Percentiles rank a stretch among this genome's conserved stretches.
Evolutionary conservation across 2,888 invertebrate species (phyloP).

Genomic region (Leucoma salicis): DNA sequence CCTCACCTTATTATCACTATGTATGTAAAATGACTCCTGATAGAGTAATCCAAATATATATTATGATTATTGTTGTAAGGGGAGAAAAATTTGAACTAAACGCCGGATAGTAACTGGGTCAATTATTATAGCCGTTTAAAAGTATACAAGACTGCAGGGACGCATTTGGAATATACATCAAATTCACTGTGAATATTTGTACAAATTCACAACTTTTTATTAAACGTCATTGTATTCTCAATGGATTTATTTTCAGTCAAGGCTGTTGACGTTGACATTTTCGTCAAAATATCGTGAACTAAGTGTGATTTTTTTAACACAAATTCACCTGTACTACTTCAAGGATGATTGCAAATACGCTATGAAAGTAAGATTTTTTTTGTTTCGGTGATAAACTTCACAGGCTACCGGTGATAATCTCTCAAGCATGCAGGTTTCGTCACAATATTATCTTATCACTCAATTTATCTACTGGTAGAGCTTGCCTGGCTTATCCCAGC

Average conservation of each 20-base stretch:
- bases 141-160: not conserved
- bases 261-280: conserved; percentile 13
- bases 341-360: conserved; percentile 25
- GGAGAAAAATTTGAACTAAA: not conserved
- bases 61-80: not conserved
- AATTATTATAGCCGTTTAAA: not conserved
- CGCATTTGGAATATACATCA: not conserved
- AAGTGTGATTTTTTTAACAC: conserved; percentile 14
- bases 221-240: too few species aligned
- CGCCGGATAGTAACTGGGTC: not conserved
- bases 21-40: not conserved
- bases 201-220: too few species aligned
- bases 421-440: too few species aligned
- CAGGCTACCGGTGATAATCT: too few species aligned
- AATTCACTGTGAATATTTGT: too few species aligned
- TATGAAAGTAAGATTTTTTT: conserved; percentile 27
- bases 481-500: too few species aligned
- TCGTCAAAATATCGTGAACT: conserved; percentile 15
- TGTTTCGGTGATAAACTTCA: too few species aligned
- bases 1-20: too few species aligned
- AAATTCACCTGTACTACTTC: conserved; percentile 23
- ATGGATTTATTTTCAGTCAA: conserved; percentile 20
- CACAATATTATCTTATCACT: too few species aligned
- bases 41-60: not conserved
- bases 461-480: too few species aligned